A percentile compares a stretch with the other conserved stretches of the same genome.
Conservation (phyloP, 2,113 vertebrate genomes). For the Halichoerus grypus region DNA sequence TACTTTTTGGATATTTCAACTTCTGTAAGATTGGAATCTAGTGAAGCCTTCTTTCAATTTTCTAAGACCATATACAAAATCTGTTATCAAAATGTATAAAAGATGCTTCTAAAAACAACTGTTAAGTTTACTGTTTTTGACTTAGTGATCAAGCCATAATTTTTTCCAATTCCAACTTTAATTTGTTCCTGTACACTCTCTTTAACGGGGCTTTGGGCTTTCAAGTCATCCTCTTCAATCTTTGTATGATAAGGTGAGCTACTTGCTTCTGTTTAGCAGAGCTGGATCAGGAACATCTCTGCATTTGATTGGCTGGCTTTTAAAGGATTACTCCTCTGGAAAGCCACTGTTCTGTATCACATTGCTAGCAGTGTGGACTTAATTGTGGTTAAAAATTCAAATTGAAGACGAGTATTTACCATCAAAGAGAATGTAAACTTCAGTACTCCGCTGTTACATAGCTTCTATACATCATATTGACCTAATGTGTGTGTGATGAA, state of each 20-base stretch:
- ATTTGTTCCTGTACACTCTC: not conserved
- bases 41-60: not conserved
- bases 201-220: not conserved
- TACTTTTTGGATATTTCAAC: not conserved
- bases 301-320: not conserved
- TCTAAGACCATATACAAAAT: slow-evolving; percentile 51
- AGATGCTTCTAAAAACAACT: slow-evolving; percentile 38
- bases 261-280: not conserved
- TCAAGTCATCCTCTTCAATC: not conserved
- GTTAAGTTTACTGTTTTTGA: slow-evolving; percentile 11
- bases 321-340: slow-evolving; percentile 8
- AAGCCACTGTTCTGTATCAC: not conserved
- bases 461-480: not conserved
- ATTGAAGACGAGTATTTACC: slow-evolving; percentile 25
- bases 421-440: slow-evolving; percentile 45
- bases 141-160: not conserved
- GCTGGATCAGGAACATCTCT: not conserved
- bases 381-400: slow-evolving; percentile 6
- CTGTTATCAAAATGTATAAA: not conserved
- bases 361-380: not conserved
- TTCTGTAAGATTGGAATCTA: not conserved
- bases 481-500: slow-evolving; percentile 12
- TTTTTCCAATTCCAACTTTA: not conserved
- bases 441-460: not conserved
- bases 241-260: not conserved